phyloP scores from a whole-genome alignment of 2,113 vertebrate species.

The Meleagris gallopavo region DNA sequence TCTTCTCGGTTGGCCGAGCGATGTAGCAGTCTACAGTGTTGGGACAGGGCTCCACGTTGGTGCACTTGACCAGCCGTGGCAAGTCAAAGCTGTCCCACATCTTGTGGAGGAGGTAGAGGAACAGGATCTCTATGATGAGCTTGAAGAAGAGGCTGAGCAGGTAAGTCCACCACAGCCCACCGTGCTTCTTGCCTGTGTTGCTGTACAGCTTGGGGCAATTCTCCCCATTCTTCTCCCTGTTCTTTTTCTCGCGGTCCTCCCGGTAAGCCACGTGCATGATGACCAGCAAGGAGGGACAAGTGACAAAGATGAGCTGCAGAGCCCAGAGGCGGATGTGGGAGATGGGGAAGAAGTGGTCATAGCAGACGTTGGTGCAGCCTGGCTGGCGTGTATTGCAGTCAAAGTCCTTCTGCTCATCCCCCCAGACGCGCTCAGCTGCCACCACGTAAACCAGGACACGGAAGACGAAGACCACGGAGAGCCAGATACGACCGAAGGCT shows the following conservation, averaged over 20 bases:
- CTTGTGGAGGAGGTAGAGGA: constrained; percentile 82
- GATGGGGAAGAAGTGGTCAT: constrained; percentile 89
- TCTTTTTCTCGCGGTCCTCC: constrained; percentile 82
- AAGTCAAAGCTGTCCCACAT: constrained; percentile 83
- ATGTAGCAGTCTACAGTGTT: constrained; percentile 85
- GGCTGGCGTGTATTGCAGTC: constrained; percentile 92
- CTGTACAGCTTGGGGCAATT: constrained; percentile 79
- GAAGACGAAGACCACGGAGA: constrained; percentile 93
- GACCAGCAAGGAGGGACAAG: constrained; percentile 92
- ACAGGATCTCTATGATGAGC: constrained; percentile 78
- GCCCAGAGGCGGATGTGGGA: constrained; percentile 95
- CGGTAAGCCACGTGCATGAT: constrained; percentile 91
- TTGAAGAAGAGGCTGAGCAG: constrained; percentile 84
- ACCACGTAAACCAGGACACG: constrained; percentile 92
- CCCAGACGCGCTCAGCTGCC: constrained; percentile 90
- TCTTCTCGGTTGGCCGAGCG: constrained; percentile 84
- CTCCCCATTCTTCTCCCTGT: constrained; percentile 78
- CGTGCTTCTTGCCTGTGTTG: constrained; percentile 83
- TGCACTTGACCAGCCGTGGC: constrained; percentile 82
- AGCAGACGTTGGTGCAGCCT: constrained; percentile 91
- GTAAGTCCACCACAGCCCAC: constrained; percentile 86
- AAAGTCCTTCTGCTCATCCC: constrained; percentile 90
- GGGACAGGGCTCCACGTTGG: constrained; percentile 76
- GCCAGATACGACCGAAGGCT: constrained; percentile 90
- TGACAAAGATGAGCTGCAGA: constrained; percentile 95